These are phyloP conservation scores for Apteryx mantelli DNA, from an alignment of 2,113 vertebrate genomes.

Conservation along the genomic window DNA sequence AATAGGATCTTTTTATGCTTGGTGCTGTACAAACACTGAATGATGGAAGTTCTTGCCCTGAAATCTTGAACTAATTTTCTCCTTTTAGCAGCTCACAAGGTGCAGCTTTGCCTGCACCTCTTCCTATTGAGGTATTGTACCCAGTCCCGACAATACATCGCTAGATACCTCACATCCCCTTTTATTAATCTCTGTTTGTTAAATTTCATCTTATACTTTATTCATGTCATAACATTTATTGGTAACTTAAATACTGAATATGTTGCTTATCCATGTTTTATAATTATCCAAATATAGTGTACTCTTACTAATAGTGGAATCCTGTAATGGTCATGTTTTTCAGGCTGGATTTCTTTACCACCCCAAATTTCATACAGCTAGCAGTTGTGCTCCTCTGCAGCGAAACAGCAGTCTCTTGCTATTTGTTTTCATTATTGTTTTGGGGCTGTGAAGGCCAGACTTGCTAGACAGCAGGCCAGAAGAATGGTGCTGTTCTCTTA, in stretches of 20 bases:
- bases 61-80: constrained; percentile 43
- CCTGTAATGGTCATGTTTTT: rapidly evolving
- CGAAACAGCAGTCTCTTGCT: neutral
- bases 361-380: neutral
- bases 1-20: neutral
- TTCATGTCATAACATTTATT: neutral
- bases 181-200: neutral
- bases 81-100: constrained; percentile 13
- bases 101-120: neutral
- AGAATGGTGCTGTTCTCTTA: neutral
- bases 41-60: constrained; percentile 27
- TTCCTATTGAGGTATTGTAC: neutral
- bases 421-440: rapidly evolving
- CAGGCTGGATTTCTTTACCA: neutral
- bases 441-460: rapidly evolving
- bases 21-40: neutral
- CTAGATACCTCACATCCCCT: neutral
- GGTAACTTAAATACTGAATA: rapidly evolving
- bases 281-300: neutral
- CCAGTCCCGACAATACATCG: neutral
- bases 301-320: neutral
- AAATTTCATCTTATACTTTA: neutral
- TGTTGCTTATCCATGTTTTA: neutral
- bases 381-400: neutral
- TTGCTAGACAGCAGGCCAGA: neutral